Evolutionary conservation across 23 tunicate genomes (phyloP).

Genomic region (Botrylloides violaceus): DNA sequence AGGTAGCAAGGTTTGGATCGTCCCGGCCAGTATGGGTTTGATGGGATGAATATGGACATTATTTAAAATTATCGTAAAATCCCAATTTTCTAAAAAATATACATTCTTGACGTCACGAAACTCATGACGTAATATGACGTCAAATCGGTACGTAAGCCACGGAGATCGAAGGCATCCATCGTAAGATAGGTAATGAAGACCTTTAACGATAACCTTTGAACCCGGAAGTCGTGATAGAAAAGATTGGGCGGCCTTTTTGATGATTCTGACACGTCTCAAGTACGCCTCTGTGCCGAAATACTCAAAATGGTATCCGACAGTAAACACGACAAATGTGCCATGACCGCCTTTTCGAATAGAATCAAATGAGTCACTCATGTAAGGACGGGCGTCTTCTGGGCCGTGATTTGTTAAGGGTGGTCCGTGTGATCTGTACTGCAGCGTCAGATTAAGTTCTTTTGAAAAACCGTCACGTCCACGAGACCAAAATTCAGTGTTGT

Average conservation of each 20-base stretch:
- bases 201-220: not conserved
- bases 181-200: conserved; percentile 2
- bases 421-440: conserved; percentile 35
- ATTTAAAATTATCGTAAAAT: conserved; percentile 20
- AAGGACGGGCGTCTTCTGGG: conserved; percentile 15
- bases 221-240: not conserved
- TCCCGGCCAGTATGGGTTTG: not conserved
- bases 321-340: conserved; percentile 14
- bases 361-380: conserved; percentile 31
- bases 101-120: conserved; percentile 13
- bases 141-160: conserved; percentile 30
- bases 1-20: not conserved
- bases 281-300: not conserved
- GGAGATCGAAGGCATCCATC: conserved; percentile 8
- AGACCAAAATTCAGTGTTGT: not conserved
- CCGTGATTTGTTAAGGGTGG: conserved; percentile 37
- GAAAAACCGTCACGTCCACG: not conserved
- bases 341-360: conserved; percentile 17
- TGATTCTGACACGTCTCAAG: not conserved
- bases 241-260: not conserved
- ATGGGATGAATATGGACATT: not conserved
- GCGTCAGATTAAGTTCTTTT: conserved; percentile 7
- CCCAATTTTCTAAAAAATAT: conserved; percentile 30
- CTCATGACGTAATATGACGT: conserved; percentile 20
- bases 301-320: conserved; percentile 26